Percentiles rank a stretch among this genome's conserved stretches.
Conservation (phyloP, 2,888 invertebrate species). For the Catocala sponsa region DNA sequence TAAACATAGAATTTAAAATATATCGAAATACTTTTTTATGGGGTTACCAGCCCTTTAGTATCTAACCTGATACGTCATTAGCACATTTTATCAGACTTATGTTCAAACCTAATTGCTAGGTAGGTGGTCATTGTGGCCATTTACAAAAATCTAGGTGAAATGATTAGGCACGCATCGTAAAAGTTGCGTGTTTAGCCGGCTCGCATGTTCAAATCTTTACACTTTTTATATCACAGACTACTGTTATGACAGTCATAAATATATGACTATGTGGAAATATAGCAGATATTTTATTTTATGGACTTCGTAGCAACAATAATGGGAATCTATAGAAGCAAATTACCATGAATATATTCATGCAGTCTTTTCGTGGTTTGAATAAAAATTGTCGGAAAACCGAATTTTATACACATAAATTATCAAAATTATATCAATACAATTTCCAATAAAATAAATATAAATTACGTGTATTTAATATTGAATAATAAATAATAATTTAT, state of each 20-base stretch:
- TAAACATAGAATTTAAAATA: no score
- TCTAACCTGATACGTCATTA: constrained; percentile 9
- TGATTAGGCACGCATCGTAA: constrained; percentile 41
- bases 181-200: constrained; percentile 49
- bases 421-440: no score
- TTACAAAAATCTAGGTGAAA: constrained; percentile 50
- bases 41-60: constrained; percentile 7
- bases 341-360: no score
- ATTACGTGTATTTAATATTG: no score
- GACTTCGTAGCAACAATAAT: background rate
- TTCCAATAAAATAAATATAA: no score
- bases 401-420: no score
- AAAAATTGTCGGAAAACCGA: no score
- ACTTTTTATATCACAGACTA: constrained; percentile 58
- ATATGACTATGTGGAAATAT: background rate
- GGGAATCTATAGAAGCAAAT: no score
- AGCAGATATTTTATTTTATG: background rate
- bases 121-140: constrained; percentile 16
- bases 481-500: no score
- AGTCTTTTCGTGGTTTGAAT: no score
- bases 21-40: no score
- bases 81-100: constrained; percentile 16
- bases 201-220: constrained; percentile 60
- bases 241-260: constrained; percentile 53
- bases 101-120: constrained; percentile 17